Evolutionary conservation across 2,888 invertebrate species (phyloP).

Genomic region (Brachypalpus laphriformis): DNA sequence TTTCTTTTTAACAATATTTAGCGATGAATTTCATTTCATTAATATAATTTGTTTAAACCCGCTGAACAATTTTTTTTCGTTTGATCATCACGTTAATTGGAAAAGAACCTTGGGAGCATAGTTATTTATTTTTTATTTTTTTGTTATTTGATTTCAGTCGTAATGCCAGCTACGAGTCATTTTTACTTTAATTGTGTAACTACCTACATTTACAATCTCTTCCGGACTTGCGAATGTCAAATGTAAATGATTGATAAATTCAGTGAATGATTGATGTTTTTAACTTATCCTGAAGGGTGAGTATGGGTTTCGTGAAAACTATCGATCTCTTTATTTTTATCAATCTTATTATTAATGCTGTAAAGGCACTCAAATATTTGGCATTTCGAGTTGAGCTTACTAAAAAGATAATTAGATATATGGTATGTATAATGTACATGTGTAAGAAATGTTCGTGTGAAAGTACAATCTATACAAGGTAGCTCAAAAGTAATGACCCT

Average conservation of each 20-base stretch:
- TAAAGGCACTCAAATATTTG: no score
- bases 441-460: no score
- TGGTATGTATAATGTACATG: no score
- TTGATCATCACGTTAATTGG: background rate
- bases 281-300: background rate
- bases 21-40: slow-evolving; percentile 1
- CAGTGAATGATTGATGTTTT: background rate
- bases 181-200: background rate
- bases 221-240: background rate
- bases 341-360: no score
- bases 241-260: slow-evolving; percentile 1
- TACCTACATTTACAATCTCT: background rate
- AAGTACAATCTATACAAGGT: no score
- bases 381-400: no score
- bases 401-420: no score
- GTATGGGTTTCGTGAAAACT: background rate
- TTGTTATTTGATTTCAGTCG: background rate
- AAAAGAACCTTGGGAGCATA: background rate
- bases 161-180: background rate
- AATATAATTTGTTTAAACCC: slow-evolving; percentile 15
- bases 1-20: slow-evolving; percentile 8
- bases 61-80: background rate
- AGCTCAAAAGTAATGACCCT: no score
- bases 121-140: no score
- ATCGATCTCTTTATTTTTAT: no score